phyloP scores from a whole-genome alignment of 2,797 vertebrate genomes.

The Scarus forsteni region DNA sequence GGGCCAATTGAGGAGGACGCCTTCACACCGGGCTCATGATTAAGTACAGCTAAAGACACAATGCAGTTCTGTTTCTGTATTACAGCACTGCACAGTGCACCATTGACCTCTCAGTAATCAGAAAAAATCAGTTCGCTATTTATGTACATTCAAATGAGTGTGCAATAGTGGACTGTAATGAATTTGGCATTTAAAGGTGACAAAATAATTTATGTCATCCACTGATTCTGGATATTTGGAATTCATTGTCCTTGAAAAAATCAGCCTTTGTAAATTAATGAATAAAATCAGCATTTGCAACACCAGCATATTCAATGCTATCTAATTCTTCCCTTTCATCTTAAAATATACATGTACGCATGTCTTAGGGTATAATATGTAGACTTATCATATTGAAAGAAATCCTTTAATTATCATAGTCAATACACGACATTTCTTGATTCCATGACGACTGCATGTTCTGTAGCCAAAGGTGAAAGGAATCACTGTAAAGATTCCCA shows the following conservation, averaged over 20 bases:
- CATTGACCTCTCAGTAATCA: conserved; percentile 11
- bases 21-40: no score
- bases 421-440: no score
- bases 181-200: conserved; percentile 46
- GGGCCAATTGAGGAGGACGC: no score
- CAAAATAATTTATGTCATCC: conserved; percentile 5
- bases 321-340: no score
- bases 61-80: conserved; percentile 6
- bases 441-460: no score
- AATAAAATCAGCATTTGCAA: background rate
- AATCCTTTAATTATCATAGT: no score
- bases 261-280: background rate
- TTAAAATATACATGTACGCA: no score
- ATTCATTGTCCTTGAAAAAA: conserved; percentile 24
- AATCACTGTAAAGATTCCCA: no score
- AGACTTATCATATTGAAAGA: no score
- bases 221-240: conserved; percentile 16
- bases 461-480: no score
- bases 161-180: conserved; percentile 19
- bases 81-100: conserved; percentile 5
- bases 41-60: background rate
- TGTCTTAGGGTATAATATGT: no score
- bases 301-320: no score
- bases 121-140: conserved; percentile 13
- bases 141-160: conserved; percentile 10